Evolutionary conservation across 2,797 vertebrate genomes (phyloP).

Genomic region (Acipenser transmontanus): DNA sequence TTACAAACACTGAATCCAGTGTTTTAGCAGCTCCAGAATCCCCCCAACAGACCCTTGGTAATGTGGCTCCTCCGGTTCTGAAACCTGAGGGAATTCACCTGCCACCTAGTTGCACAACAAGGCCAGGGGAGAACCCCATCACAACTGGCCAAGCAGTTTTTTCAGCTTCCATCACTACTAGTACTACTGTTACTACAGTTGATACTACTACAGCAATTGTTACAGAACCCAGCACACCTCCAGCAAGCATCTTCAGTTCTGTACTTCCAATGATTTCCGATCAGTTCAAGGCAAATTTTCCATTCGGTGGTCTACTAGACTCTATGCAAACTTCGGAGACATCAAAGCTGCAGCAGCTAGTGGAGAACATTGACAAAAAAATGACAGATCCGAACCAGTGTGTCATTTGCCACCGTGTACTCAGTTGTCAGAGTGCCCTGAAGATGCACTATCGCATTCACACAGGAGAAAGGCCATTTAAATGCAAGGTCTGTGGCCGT

Average conservation of each 20-base stretch:
- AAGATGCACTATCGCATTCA: constrained; percentile 98
- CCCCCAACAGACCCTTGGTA: constrained; percentile 49
- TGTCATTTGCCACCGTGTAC: constrained; percentile 86
- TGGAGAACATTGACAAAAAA: constrained; percentile 96
- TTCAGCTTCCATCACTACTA: constrained; percentile 13
- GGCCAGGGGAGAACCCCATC: constrained; percentile 42
- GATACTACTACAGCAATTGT: constrained; percentile 20
- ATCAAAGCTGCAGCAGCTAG: constrained; percentile 92
- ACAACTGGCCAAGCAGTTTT: constrained; percentile 38
- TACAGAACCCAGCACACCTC: constrained; percentile 49
- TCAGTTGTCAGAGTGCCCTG: constrained; percentile 94
- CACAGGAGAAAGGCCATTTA: constrained; percentile 93
- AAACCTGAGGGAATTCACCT: constrained; percentile 67
- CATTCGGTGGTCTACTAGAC: constrained; percentile 68
- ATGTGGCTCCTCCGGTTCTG: constrained; percentile 42
- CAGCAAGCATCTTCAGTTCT: constrained; percentile 59
- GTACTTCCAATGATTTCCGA: constrained; percentile 64
- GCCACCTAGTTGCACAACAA: constrained; percentile 50
- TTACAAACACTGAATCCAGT: constrained; percentile 59
- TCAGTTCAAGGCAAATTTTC: constrained; percentile 70
- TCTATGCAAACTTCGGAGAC: constrained; percentile 89
- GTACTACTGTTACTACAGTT: constrained; percentile 24
- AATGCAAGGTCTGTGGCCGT: constrained; percentile 90
- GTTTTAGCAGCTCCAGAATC: constrained; percentile 56
- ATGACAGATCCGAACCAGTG: constrained; percentile 89